Percentiles rank a stretch among this genome's conserved stretches.
Evolutionary conservation across 2,113 vertebrate species (phyloP).

Genomic region (Isurus oxyrinchus): DNA sequence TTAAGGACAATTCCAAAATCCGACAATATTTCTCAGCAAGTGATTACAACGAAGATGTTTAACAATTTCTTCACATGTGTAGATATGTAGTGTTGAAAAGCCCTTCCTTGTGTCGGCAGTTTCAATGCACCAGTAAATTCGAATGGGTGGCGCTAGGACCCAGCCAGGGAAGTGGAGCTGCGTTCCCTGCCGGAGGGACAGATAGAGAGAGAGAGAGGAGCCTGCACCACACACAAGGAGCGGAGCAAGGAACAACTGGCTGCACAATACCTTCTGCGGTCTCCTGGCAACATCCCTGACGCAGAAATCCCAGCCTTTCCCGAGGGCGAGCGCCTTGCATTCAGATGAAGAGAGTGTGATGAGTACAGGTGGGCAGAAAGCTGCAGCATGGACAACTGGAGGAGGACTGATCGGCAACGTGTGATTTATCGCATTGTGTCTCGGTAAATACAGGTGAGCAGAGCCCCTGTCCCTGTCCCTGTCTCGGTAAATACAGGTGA

Average conservation of each 20-base stretch:
- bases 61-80: neutral
- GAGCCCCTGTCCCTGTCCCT: neutral
- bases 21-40: no score
- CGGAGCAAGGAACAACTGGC: neutral
- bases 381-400: neutral
- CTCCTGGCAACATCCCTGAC: slow-evolving; percentile 32
- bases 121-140: no score
- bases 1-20: neutral
- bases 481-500: no score
- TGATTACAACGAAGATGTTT: neutral
- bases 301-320: neutral
- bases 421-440: neutral
- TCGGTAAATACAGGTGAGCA: neutral
- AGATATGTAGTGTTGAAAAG: no score
- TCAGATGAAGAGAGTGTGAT: neutral
- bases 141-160: neutral
- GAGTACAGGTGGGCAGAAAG: neutral
- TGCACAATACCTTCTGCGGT: neutral
- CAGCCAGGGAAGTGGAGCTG: neutral
- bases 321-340: neutral
- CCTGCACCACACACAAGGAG: neutral
- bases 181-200: neutral
- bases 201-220: neutral
- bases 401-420: neutral
- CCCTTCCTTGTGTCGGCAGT: neutral